Percentiles rank a stretch among this genome's conserved stretches.
Evolutionary conservation across 2,888 invertebrate species (phyloP).

Genomic region (Blera fallax): DNA sequence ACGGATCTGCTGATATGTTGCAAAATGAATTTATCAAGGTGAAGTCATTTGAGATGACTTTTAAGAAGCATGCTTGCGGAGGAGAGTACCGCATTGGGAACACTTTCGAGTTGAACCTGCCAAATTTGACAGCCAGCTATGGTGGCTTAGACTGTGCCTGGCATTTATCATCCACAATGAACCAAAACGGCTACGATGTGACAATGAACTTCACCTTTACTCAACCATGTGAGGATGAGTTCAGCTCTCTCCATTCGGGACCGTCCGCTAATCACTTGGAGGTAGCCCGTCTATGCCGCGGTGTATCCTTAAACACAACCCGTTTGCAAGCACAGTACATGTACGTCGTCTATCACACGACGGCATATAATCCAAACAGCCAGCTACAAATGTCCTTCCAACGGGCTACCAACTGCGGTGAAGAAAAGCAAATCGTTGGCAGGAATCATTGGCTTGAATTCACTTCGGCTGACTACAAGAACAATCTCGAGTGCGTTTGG

Average conservation of each 20-base stretch:
- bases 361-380: slow-evolving; percentile 74
- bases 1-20: slow-evolving; percentile 73
- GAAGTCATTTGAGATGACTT: slow-evolving; percentile 81
- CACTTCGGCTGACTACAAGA: slow-evolving; percentile 83
- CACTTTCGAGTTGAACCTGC: slow-evolving; percentile 78
- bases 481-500: slow-evolving; percentile 91
- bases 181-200: slow-evolving; percentile 78
- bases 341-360: slow-evolving; percentile 87
- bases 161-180: slow-evolving; percentile 81
- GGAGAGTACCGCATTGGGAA: slow-evolving; percentile 82
- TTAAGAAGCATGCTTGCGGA: slow-evolving; percentile 87
- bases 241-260: slow-evolving; percentile 83
- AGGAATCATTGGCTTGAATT: slow-evolving; percentile 66
- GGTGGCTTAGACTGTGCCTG: slow-evolving; percentile 88
- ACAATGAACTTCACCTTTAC: slow-evolving; percentile 83
- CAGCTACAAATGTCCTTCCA: slow-evolving; percentile 71
- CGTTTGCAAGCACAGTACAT: slow-evolving; percentile 78
- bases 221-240: slow-evolving; percentile 84
- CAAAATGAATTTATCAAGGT: slow-evolving; percentile 69
- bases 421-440: slow-evolving; percentile 81
- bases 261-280: slow-evolving; percentile 77
- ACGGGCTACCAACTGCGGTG: slow-evolving; percentile 84
- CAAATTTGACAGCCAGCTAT: slow-evolving; percentile 75
- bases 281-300: slow-evolving; percentile 84
- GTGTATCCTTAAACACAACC: slow-evolving; percentile 72